Conservation (phyloP, 2,797 vertebrate genomes). For the Hybognathus amarus region DNA sequence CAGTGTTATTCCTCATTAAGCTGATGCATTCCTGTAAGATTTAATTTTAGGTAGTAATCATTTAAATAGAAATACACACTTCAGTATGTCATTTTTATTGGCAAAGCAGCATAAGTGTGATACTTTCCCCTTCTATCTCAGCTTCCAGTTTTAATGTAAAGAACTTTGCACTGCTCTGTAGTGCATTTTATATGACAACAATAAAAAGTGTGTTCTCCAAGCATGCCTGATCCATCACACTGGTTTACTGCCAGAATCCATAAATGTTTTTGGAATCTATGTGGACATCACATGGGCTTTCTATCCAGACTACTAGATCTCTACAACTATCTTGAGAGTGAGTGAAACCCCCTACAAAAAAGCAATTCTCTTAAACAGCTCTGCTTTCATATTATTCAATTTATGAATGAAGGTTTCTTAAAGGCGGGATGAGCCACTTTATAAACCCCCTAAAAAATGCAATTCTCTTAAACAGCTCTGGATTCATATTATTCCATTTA, state of each 20-base stretch:
- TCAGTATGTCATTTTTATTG: constrained; percentile 16
- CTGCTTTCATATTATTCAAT: constrained; percentile 7
- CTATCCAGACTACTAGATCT: constrained; percentile 1
- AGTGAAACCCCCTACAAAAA: constrained; percentile 37
- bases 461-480: constrained; percentile 26
- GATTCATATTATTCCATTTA: constrained; percentile 9
- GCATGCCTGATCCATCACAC: neutral
- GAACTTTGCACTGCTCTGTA: constrained; percentile 15
- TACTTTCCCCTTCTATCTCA: neutral
- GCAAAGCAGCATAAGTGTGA: neutral
- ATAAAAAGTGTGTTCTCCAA: constrained; percentile 23
- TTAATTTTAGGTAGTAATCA: constrained; percentile 7
- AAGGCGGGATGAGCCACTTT: neutral
- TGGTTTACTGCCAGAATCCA: neutral
- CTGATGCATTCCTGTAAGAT: constrained; percentile 18
- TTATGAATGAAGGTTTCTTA: constrained; percentile 10
- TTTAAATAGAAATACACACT: constrained; percentile 6
- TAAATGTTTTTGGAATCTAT: neutral
- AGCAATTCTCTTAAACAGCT: constrained; percentile 29
- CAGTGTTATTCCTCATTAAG: constrained; percentile 17
- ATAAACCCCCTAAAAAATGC: constrained; percentile 42
- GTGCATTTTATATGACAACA: constrained; percentile 9
- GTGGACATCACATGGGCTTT: constrained; percentile 14
- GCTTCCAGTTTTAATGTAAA: neutral
- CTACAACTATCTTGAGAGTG: neutral